Evolutionary conservation across 2,888 invertebrate species (phyloP).

Genomic region (Holacanthella duospinosa): DNA sequence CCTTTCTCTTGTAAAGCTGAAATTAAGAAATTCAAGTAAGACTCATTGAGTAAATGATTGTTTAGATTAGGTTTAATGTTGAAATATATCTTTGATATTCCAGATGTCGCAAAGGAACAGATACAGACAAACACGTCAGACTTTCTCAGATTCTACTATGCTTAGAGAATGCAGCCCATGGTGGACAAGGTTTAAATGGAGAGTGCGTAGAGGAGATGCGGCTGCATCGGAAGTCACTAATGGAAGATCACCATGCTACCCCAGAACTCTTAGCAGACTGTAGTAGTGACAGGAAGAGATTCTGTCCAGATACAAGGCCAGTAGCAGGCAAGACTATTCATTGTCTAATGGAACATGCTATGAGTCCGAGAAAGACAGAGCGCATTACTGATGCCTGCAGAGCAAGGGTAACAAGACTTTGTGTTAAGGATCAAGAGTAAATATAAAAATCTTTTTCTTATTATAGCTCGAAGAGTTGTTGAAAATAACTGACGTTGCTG

Average conservation of each 20-base stretch:
- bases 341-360: slow-evolving; percentile 83
- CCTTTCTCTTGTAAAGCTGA: slow-evolving; percentile 81
- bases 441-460: not conserved
- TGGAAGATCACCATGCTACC: slow-evolving; percentile 86
- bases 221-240: slow-evolving; percentile 77
- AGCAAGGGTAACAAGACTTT: slow-evolving; percentile 50
- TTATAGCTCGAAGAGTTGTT: slow-evolving; percentile 63
- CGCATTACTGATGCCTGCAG: slow-evolving; percentile 61
- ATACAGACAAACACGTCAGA: slow-evolving; percentile 61
- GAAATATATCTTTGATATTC: slow-evolving; percentile 13
- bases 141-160: slow-evolving; percentile 86
- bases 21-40: slow-evolving; percentile 73
- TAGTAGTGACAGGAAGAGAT: slow-evolving; percentile 65
- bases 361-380: slow-evolving; percentile 53
- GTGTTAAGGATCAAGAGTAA: not conserved
- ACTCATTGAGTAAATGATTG: slow-evolving; percentile 39
- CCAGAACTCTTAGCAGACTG: slow-evolving; percentile 86
- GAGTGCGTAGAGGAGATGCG: slow-evolving; percentile 82
- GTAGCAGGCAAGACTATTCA: slow-evolving; percentile 83
- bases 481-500: slow-evolving; percentile 81
- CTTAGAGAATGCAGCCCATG: slow-evolving; percentile 66
- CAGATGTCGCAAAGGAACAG: slow-evolving; percentile 33
- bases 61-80: slow-evolving; percentile 19
- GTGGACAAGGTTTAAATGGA: slow-evolving; percentile 53
- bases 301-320: slow-evolving; percentile 59